Percentiles rank a stretch among this genome's conserved stretches.
phyloP scores from a whole-genome alignment of 2,797 vertebrate species.

The Steatocranus sp. region DNA sequence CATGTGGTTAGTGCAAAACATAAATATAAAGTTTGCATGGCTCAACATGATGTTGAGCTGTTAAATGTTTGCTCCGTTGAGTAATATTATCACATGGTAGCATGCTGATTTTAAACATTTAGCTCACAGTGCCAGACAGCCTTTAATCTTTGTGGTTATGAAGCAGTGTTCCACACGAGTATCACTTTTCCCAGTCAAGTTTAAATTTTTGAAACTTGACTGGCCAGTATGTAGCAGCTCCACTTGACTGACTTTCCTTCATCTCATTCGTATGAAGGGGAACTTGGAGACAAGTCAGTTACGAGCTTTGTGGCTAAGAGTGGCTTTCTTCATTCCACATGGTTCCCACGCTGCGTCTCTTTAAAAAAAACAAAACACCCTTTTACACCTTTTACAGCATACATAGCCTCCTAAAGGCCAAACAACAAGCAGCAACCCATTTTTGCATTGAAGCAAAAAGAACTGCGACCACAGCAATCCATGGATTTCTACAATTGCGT shows the following conservation, averaged over 20 bases:
- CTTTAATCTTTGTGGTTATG: neutral
- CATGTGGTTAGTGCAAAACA: neutral
- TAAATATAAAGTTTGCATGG: neutral
- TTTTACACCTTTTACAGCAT: neutral
- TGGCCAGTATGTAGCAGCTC: neutral
- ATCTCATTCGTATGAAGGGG: neutral
- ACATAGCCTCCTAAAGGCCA: neutral
- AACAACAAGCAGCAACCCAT: neutral
- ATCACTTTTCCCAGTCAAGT: neutral
- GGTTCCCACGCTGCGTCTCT: neutral
- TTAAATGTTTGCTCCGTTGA: neutral
- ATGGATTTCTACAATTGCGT: neutral
- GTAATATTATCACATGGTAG: neutral
- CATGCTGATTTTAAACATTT: neutral
- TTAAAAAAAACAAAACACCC: fast-evolving
- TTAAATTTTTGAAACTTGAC: neutral
- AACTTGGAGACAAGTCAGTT: neutral
- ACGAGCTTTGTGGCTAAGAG: neutral
- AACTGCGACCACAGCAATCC: neutral
- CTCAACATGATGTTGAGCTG: neutral
- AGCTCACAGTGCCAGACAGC: neutral
- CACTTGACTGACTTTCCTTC: neutral
- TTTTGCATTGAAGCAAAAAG: neutral
- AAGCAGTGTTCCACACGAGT: neutral
- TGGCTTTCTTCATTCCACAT: neutral